Conservation (phyloP, 2,888 invertebrate genomes). For the Thereva unica region DNA sequence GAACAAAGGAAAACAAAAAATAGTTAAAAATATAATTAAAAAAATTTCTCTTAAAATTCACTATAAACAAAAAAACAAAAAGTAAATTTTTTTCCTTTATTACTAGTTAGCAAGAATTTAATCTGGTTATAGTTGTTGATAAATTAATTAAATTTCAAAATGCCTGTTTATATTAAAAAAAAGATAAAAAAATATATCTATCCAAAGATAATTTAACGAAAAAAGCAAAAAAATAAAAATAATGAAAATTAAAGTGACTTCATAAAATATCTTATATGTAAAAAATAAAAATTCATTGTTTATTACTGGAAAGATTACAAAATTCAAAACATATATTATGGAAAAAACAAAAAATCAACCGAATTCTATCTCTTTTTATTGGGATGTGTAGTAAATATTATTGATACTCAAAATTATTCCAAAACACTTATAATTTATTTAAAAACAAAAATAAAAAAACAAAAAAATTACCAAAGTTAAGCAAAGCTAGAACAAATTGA, state of each 20-base stretch:
- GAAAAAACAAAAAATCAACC: conserved; percentile 5
- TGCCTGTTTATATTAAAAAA: too few relatives aligned
- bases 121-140: too few relatives aligned
- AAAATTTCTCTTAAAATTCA: too few relatives aligned
- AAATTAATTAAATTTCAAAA: too few relatives aligned
- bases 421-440: conserved; percentile 23
- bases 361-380: conserved; percentile 13
- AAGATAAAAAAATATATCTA: too few relatives aligned
- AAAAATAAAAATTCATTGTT: conserved; percentile 29
- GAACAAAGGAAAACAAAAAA: too few relatives aligned
- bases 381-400: conserved; percentile 12
- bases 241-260: not conserved
- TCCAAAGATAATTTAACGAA: too few relatives aligned
- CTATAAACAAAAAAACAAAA: too few relatives aligned
- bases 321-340: conserved; percentile 15
- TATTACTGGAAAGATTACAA: conserved; percentile 11
- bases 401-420: conserved; percentile 16
- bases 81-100: too few relatives aligned
- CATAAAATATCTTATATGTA: conserved; percentile 18
- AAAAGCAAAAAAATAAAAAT: too few relatives aligned
- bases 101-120: too few relatives aligned
- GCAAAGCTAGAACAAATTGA: not conserved
- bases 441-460: conserved; percentile 1
- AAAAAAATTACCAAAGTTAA: not conserved
- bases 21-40: too few relatives aligned